Evolutionary conservation across 2,888 invertebrate genomes (phyloP).

Genomic region (Drosophila hawaiiensis): DNA sequence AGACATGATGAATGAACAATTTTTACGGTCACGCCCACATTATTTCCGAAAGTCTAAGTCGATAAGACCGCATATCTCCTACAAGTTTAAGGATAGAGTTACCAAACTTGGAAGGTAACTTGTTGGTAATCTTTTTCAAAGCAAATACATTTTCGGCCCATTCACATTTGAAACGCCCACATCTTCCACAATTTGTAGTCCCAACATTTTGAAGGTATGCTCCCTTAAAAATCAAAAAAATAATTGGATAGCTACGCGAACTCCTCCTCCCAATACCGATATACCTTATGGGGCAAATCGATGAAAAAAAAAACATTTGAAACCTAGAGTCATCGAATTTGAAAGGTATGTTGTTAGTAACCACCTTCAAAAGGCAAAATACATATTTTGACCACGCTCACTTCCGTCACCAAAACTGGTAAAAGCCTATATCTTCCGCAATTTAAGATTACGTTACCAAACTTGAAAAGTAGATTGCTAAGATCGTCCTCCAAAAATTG

Average conservation of each 20-base stretch:
- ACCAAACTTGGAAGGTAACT: not conserved
- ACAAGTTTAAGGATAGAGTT: not conserved
- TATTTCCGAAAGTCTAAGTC: not conserved
- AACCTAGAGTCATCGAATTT: not conserved
- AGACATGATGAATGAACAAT: no score
- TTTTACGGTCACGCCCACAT: no score
- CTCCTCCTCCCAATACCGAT: not conserved
- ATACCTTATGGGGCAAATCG: not conserved
- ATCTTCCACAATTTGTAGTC: not conserved
- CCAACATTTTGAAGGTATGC: not conserved
- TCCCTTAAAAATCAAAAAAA: not conserved
- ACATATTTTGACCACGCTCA: not conserved
- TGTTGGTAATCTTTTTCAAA: not conserved
- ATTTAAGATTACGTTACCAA: no score
- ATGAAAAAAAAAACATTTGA: not conserved
- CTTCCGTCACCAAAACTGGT: not conserved
- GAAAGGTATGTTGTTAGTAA: not conserved
- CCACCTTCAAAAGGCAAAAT: no score
- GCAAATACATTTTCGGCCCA: no score
- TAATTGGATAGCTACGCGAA: fast-evolving
- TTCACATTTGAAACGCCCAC: no score
- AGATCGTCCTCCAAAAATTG: not conserved
- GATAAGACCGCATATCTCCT: no score
- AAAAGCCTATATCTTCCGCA: not conserved
- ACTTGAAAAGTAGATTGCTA: not conserved